A percentile compares a stretch with the other conserved stretches of the same genome.
Evolutionary conservation across 2,797 vertebrate species (phyloP).

Genomic region (Bufotes viridis): DNA sequence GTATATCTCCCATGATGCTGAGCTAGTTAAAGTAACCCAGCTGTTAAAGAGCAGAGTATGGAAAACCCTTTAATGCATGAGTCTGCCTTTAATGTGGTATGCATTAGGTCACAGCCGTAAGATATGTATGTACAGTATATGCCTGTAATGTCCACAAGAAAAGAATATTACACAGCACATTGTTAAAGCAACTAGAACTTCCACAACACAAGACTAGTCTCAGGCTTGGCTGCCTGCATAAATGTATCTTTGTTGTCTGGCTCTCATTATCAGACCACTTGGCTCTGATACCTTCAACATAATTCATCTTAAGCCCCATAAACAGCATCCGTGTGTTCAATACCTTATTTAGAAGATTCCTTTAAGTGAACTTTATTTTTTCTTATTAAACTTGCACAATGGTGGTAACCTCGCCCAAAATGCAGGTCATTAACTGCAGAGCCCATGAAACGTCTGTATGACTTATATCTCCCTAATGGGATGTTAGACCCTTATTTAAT

Average conservation of each 20-base stretch:
- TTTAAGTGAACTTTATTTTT: slow-evolving; percentile 62
- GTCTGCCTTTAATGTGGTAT: neutral
- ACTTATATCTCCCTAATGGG: slow-evolving; percentile 63
- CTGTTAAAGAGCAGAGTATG: neutral
- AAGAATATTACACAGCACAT: slow-evolving; percentile 36
- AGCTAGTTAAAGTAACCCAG: neutral
- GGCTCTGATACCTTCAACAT: slow-evolving; percentile 61
- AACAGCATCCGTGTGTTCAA: slow-evolving; percentile 63
- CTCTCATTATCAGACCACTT: slow-evolving; percentile 63
- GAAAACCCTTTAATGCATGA: neutral
- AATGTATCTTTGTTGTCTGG: slow-evolving; percentile 64
- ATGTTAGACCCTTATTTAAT: slow-evolving; percentile 58
- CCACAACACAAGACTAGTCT: slow-evolving; percentile 36
- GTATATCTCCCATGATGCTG: slow-evolving; percentile 1
- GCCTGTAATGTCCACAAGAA: neutral
- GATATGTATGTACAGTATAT: neutral
- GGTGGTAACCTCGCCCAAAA: slow-evolving; percentile 61
- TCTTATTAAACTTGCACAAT: slow-evolving; percentile 63
- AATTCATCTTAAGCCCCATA: slow-evolving; percentile 63
- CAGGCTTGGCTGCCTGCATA: slow-evolving; percentile 54
- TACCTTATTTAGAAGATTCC: slow-evolving; percentile 63
- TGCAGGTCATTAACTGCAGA: slow-evolving; percentile 61
- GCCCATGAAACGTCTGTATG: slow-evolving; percentile 60
- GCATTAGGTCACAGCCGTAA: neutral
- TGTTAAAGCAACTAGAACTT: slow-evolving; percentile 36